These are phyloP conservation scores for Orthosia gracilis DNA, from an alignment of 2,888 invertebrate genomes.

Conservation along the genomic window DNA sequence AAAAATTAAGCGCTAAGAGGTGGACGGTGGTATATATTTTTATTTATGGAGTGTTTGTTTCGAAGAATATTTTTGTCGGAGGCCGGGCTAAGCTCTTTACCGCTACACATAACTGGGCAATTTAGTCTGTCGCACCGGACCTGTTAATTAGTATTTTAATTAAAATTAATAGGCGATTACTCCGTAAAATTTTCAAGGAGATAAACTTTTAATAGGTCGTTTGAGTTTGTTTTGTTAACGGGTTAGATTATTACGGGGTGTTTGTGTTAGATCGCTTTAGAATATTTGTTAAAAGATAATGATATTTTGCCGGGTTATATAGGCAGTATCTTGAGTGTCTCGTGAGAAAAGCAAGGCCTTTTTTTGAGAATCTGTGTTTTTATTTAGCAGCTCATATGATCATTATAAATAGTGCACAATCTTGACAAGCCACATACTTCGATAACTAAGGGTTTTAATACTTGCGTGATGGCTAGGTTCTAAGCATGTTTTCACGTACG, in stretches of 20 bases:
- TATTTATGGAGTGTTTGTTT: constrained; percentile 83
- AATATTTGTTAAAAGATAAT: not conserved
- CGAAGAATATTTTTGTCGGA: constrained; percentile 81
- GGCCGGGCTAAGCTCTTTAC: constrained; percentile 81
- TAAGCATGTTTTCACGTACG: not conserved
- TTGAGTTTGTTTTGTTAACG: constrained; percentile 62
- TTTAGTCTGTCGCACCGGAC: constrained; percentile 82
- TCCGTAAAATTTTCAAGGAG: constrained; percentile 77
- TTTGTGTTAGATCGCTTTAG: constrained; percentile 37
- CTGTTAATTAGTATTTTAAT: constrained; percentile 88
- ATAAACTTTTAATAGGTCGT: constrained; percentile 72
- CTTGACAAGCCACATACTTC: not conserved
- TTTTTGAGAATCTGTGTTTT: not conserved
- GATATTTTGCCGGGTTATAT: not conserved
- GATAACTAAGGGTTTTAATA: not conserved
- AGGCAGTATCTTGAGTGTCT: not conserved
- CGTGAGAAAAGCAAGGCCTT: not conserved
- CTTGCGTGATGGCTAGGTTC: not conserved
- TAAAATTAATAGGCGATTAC: constrained; percentile 88
- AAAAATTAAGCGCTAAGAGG: constrained; percentile 77
- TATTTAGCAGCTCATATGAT: too few relatives aligned
- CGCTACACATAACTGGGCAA: constrained; percentile 78
- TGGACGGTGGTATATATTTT: constrained; percentile 72
- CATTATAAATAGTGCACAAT: too few relatives aligned
- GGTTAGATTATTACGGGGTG: constrained; percentile 47